Percentiles rank a stretch among this genome's conserved stretches.
Conservation (phyloP, 2,113 vertebrate genomes). For the Sinocyclocheilus rhinocerous region DNA sequence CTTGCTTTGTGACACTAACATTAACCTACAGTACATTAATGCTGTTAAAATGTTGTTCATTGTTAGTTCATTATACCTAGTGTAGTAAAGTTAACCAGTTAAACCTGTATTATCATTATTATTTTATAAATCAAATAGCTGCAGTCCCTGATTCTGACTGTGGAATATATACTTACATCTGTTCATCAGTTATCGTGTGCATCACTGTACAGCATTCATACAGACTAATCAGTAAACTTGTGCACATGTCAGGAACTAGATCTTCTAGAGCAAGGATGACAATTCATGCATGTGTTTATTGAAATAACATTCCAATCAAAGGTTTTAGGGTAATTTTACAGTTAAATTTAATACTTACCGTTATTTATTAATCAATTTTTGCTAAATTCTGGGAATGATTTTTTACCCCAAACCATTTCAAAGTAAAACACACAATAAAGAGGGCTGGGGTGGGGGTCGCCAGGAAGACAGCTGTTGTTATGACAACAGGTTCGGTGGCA, state of each 20-base stretch:
- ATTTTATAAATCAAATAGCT: too few relatives aligned
- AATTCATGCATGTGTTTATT: background rate
- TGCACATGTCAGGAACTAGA: too few relatives aligned
- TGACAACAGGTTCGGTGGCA: slow-evolving; percentile 27
- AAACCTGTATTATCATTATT: too few relatives aligned
- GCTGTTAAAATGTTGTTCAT: too few relatives aligned
- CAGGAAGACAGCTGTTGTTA: slow-evolving; percentile 45
- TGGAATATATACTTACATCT: background rate
- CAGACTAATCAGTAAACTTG: background rate
- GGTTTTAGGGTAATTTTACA: background rate
- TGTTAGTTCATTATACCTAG: too few relatives aligned
- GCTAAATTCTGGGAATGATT: background rate
- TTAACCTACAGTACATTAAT: too few relatives aligned
- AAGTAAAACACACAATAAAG: background rate
- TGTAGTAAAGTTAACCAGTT: too few relatives aligned
- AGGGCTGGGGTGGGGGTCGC: slow-evolving; percentile 1
- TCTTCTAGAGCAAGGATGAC: too few relatives aligned
- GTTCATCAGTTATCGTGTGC: background rate
- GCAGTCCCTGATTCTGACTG: too few relatives aligned
- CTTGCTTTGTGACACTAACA: too few relatives aligned
- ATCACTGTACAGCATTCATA: background rate
- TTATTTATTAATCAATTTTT: background rate
- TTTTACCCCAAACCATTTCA: background rate
- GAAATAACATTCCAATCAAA: background rate
- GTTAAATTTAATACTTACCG: background rate